Conservation (phyloP, 2,797 vertebrate species). For the Tapera naevia region DNA sequence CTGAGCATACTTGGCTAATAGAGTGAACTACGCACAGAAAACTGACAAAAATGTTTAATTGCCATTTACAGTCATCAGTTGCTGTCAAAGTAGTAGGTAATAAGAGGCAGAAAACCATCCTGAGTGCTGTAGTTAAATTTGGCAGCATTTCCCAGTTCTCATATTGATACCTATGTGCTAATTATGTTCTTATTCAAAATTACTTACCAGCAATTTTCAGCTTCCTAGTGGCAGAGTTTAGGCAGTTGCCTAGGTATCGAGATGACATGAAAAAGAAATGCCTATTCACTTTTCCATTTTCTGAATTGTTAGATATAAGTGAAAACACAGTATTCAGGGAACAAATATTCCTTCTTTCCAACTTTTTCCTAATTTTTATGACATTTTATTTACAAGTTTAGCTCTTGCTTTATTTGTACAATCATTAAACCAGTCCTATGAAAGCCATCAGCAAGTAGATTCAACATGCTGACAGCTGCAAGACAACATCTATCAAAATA, state of each 20-base stretch:
- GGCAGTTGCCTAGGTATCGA: not conserved
- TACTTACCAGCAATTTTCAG: not conserved
- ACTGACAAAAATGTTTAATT: not conserved
- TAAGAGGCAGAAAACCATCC: not conserved
- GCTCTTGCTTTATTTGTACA: not conserved
- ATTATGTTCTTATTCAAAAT: not conserved
- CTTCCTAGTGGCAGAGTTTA: not conserved
- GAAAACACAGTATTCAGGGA: not conserved
- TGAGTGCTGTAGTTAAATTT: not conserved
- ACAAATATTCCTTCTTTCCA: not conserved
- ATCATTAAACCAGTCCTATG: not conserved
- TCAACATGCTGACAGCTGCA: slow-evolving; percentile 7
- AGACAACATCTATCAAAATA: not conserved
- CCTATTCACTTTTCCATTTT: not conserved
- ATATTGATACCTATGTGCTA: not conserved
- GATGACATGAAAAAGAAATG: not conserved
- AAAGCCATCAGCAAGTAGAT: not conserved
- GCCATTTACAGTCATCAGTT: not conserved
- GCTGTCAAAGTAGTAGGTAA: not conserved
- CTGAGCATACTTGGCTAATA: not conserved
- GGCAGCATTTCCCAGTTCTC: not conserved
- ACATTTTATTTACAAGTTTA: not conserved
- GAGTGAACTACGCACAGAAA: not conserved
- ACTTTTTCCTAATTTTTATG: not conserved
- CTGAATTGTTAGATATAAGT: not conserved